Percentiles rank a stretch among this genome's conserved stretches.
phyloP scores from a whole-genome alignment of 30 jellyfish, hydroid and myxozoan genomes.

The Aurelia coerulea region DNA sequence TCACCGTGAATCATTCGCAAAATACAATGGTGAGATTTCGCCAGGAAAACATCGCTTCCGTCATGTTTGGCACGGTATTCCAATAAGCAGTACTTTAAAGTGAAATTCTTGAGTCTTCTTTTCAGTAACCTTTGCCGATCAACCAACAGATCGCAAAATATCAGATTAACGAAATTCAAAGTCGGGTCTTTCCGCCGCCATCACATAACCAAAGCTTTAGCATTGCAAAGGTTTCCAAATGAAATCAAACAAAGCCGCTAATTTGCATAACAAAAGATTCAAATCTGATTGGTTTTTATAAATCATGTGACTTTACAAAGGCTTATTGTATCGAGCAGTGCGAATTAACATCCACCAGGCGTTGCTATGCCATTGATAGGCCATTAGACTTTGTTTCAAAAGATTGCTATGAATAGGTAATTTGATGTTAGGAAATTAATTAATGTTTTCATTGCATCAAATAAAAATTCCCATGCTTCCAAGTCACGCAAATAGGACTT shows the following conservation, averaged over 20 bases:
- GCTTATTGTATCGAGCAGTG: background rate
- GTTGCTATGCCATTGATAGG: background rate
- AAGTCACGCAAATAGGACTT: too few relatives aligned
- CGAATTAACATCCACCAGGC: background rate
- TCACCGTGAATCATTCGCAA: constrained; percentile 52
- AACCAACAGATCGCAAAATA: background rate
- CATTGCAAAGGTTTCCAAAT: constrained; percentile 53
- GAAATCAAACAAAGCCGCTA: constrained; percentile 55
- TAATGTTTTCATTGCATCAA: too few relatives aligned
- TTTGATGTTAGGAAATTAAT: too few relatives aligned
- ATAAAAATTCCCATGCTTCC: too few relatives aligned
- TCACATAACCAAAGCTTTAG: constrained; percentile 40
- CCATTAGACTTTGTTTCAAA: too few relatives aligned
- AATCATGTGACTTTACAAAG: constrained; percentile 51
- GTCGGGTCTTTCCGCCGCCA: constrained; percentile 33
- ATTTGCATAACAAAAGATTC: constrained; percentile 54
- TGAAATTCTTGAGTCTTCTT: too few relatives aligned
- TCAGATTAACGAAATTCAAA: constrained; percentile 6
- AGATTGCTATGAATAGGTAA: too few relatives aligned
- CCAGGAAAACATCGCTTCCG: constrained; percentile 42
- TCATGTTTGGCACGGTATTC: background rate
- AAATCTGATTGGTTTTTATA: constrained; percentile 21
- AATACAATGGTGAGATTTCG: constrained; percentile 14
- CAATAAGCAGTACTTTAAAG: too few relatives aligned
- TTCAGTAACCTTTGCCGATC: background rate